Percentiles rank a stretch among this genome's conserved stretches.
These are phyloP conservation scores for Diachasma alloeum DNA, from an alignment of 1,140 invertebrate species.

Conservation along the genomic window DNA sequence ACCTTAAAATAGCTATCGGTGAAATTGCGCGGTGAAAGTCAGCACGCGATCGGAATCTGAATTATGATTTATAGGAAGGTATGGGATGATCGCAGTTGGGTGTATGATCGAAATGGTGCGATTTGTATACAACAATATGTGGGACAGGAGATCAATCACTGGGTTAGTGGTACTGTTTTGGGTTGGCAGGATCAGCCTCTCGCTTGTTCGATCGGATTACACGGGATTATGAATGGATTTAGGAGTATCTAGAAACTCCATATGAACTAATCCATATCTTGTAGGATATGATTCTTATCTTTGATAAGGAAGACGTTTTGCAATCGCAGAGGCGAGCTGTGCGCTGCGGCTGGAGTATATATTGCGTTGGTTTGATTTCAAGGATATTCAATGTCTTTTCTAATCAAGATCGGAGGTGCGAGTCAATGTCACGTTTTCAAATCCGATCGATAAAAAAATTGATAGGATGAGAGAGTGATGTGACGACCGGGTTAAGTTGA, in stretches of 20 bases:
- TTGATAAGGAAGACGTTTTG: too few relatives aligned
- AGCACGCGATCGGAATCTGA: not conserved
- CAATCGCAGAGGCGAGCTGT: too few relatives aligned
- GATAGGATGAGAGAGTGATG: too few relatives aligned
- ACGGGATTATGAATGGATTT: not conserved
- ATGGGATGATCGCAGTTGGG: not conserved
- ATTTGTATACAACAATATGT: not conserved
- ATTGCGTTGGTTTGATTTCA: too few relatives aligned
- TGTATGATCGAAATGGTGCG: not conserved
- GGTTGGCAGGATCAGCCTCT: not conserved
- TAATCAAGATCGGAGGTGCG: too few relatives aligned
- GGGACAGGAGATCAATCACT: not conserved
- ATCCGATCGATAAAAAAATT: too few relatives aligned
- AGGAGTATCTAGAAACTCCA: not conserved
- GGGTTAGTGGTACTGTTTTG: not conserved
- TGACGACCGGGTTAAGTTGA: too few relatives aligned
- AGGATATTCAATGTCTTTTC: too few relatives aligned
- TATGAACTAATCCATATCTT: not conserved
- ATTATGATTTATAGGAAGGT: not conserved
- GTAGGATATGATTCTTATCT: not conserved
- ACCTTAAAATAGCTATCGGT: not conserved
- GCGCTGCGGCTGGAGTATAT: too few relatives aligned
- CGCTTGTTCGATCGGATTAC: not conserved
- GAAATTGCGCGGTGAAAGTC: not conserved
- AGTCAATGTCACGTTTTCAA: too few relatives aligned